Evolutionary conservation across 2,888 invertebrate genomes (phyloP), one percentile per base, ranked within the genome.

Genomic region (Lepidocyrtoides sp.): DNA sequence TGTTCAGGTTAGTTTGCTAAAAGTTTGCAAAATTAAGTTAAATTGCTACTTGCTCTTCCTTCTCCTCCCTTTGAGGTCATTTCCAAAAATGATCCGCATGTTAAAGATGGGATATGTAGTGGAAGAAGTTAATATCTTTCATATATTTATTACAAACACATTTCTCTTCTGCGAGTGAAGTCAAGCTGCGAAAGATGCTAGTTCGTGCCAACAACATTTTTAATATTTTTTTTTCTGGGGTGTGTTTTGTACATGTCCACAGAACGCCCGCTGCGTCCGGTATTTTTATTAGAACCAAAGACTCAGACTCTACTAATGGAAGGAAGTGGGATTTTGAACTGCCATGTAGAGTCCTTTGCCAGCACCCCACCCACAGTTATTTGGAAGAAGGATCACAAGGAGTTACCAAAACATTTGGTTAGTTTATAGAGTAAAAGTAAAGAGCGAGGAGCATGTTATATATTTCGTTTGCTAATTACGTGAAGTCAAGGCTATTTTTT

Each of bases 381-480:
- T 92, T 99, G 99, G 99, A 97, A 97, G 94, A 98, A 98, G 95
- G 98, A 99, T 95, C 98, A 98, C 95, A 96, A 96, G 60, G 96
- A 97, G 94, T 94, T 97, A 26, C 93, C 94, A n/a, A 91, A 89
- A 63, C 92, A 93, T 60, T 81, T 93, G 88, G 93, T 94, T 89
- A 85, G 88, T 20, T 54, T 48, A 44, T 36, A 8, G 17, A 17
- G 3, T n/a, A 32, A 69, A 36, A 41, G 32, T 17, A 26, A 0
- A 2, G 36, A 1, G 20, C 23, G 12, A 54, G 23, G 23, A n/a
- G 41, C 23, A 41, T 29, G 63, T 2, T 17, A 26, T 2, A 12
- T 26, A 10, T 60, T 7, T 20, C 29, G 14, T 41, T 60, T 60
- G 5, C 54, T 36, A 60, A 60, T 29, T 63, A 26, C n/a, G n/a